Evolutionary conservation across 2,888 invertebrate species (phyloP).

Genomic region (Pherbina coryleti): DNA sequence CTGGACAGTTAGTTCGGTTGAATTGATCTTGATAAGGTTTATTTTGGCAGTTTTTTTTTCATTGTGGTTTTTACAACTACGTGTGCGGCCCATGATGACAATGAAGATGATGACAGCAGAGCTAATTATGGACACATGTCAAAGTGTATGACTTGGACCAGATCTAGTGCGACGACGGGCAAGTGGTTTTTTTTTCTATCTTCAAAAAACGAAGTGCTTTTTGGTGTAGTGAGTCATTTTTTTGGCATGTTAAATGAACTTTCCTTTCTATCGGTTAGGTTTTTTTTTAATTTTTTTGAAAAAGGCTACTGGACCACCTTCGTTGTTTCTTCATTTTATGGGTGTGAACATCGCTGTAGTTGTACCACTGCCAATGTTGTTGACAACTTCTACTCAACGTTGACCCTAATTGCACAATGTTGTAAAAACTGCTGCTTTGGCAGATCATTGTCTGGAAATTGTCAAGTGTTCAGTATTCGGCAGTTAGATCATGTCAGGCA

Average conservation of each 20-base stretch:
- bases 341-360: slow-evolving; percentile 26
- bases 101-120: slow-evolving; percentile 27
- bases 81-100: slow-evolving; percentile 10
- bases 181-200: not conserved
- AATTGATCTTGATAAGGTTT: not conserved
- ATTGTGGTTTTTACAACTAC: not conserved
- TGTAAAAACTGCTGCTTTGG: not conserved
- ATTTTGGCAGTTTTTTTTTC: not conserved
- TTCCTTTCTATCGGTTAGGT: not conserved
- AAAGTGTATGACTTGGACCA: not conserved
- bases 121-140: slow-evolving; percentile 37
- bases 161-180: not conserved
- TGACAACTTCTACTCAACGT: slow-evolving; percentile 4
- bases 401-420: slow-evolving; percentile 11
- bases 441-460: not conserved
- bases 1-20: not conserved
- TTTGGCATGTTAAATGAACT: not conserved
- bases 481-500: not conserved
- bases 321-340: not conserved
- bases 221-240: slow-evolving; percentile 5
- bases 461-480: not conserved
- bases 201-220: not conserved
- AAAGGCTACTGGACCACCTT: not conserved
- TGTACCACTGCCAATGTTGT: not conserved
- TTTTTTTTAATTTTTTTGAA: not conserved